phyloP scores from a whole-genome alignment of 35 echinoderm and acorn worm species.

The Ophiothrix spiculata region DNA sequence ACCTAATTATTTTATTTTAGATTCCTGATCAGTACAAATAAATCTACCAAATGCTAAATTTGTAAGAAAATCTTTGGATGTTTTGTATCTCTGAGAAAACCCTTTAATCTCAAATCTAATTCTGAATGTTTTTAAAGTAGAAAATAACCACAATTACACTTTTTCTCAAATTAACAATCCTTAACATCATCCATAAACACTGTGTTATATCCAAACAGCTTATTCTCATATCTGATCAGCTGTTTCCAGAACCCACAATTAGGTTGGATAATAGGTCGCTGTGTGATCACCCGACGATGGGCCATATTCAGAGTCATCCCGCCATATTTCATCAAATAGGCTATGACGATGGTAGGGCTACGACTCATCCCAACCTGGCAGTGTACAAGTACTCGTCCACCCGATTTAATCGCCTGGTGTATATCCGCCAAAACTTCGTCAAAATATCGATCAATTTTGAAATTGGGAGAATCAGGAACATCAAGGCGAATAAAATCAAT shows the following conservation, averaged over 20 bases:
- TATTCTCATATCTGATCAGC: conserved; percentile 78
- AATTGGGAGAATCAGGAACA: too few relatives aligned
- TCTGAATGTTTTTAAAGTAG: too few relatives aligned
- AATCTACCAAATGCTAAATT: too few relatives aligned
- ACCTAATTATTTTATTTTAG: too few relatives aligned
- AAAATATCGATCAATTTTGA: conserved; percentile 50
- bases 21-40: too few relatives aligned
- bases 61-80: too few relatives aligned
- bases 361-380: conserved; percentile 78
- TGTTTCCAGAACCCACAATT: conserved; percentile 96
- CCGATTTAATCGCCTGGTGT: conserved; percentile 59
- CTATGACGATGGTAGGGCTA: conserved; percentile 69
- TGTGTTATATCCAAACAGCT: conserved; percentile 66
- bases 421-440: conserved; percentile 85
- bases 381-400: conserved; percentile 73
- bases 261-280: conserved; percentile 72
- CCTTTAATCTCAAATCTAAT: too few relatives aligned
- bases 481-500: too few relatives aligned
- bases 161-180: too few relatives aligned
- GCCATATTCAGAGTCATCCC: conserved; percentile 72
- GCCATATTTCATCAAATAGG: conserved; percentile 91
- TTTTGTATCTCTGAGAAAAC: too few relatives aligned
- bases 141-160: too few relatives aligned
- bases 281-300: conserved; percentile 40
- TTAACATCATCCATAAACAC: conserved; percentile 78